Evolutionary conservation across 2,888 invertebrate genomes (phyloP), one percentile per base, ranked within the genome.

Genomic region (Cephus nigrinus): DNA sequence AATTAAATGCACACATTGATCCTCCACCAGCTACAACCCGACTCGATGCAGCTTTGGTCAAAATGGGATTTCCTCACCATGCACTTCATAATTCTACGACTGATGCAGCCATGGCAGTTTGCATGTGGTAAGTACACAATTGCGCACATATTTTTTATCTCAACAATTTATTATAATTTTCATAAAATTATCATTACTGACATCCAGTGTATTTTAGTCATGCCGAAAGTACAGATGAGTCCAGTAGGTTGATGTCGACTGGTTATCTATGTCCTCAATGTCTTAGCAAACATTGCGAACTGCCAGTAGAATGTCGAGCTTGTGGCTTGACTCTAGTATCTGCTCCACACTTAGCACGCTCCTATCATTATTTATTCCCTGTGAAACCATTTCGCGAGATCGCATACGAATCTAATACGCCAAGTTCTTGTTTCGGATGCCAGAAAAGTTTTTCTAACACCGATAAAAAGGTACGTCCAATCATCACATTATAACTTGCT

Each of bases 281-380:
- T 92, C 95, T 96, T 86, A 97, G 98, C 92, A 98, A 99, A 93
- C 99, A 99, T 92, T 99, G 99, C 92, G 98, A 99, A 91, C 93
- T 99, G 86, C 99, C 99, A 0, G 97, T 98, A 4, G 99, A 99
- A 92, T 99, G 99, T 90, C 95, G 97, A 88, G 96, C 97, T 12
- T 99, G 99, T 92, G 98, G 98, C 0, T 93, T 99, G 80, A 99
- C 98, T 9, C 93, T 99, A 74, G 99, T 99, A 23, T 98, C 99
- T 1, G 99, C 99, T 1, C 99, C 99, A 33, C 99, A 99, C 93
- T 93, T 99, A 75, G 99, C 99, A 4, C 94, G 99, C 82, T 98
- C 99, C 0, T 99, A 99, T 92, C 99, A 99, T 91, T 99, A 99
- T 92, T 93, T 99, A 81, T 98, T 99, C 91, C 99, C 99, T 0